These are phyloP conservation scores for Anguilla japonica DNA, from an alignment of 2,113 vertebrate species.

Conservation along the genomic window DNA sequence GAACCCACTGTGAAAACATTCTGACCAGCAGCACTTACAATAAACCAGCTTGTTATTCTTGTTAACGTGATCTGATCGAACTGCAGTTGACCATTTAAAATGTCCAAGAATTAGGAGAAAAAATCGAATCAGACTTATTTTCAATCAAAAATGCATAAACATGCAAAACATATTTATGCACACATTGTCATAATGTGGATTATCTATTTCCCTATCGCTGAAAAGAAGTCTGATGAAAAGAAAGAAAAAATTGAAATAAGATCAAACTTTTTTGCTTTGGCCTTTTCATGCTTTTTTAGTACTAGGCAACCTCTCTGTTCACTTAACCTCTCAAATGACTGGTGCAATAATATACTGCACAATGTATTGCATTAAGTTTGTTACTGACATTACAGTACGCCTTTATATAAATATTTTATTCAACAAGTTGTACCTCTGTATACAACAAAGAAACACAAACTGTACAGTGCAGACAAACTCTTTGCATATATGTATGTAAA, in stretches of 20 bases:
- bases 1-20: conserved; percentile 37
- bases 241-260: conserved; percentile 51
- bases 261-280: conserved; percentile 79
- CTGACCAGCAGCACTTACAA: conserved; percentile 32
- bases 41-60: conserved; percentile 29
- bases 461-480: conserved; percentile 79
- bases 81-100: conserved; percentile 16
- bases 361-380: conserved; percentile 77
- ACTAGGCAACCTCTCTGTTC: conserved; percentile 72
- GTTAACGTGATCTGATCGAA: conserved; percentile 15
- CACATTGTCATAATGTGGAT: conserved; percentile 3
- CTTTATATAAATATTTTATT: conserved; percentile 82
- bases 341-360: conserved; percentile 78
- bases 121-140: neutral
- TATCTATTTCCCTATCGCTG: conserved; percentile 53
- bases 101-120: neutral
- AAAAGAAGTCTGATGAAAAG: conserved; percentile 42
- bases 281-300: conserved; percentile 72
- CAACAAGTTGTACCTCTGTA: conserved; percentile 71
- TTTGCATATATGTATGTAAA: conserved; percentile 79
- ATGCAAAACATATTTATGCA: neutral
- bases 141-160: conserved; percentile 45
- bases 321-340: conserved; percentile 67
- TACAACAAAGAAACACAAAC: conserved; percentile 83
- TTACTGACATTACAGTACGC: conserved; percentile 73